Evolutionary conservation across 2,888 invertebrate species (phyloP), one percentile per base, ranked within the genome.

Genomic region (Eurytoma adleriae): DNA sequence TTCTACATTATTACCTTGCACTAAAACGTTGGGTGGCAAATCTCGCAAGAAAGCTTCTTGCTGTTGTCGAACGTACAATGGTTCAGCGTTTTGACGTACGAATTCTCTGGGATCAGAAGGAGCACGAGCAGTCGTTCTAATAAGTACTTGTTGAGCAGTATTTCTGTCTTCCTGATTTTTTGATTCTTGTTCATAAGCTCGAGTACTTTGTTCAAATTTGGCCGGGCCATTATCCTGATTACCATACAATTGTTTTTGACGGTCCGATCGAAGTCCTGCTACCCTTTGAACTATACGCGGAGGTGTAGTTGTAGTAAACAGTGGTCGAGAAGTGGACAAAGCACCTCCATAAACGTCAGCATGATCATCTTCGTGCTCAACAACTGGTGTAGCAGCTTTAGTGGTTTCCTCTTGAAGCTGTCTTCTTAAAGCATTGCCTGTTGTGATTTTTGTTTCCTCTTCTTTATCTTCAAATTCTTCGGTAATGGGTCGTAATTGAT

Each of bases 271-370:
- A 0, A 83, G 79, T 0, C 80, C 83, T 0, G 86, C 68, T 1
- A 89, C 83, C 24, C 90, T 85, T 50, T 89, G 93, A 52, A 93
- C 90, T 48, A 93, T 87, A 85, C 94, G 91, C 0, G 94, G 92
- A 30, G 94, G 91, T 10, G 92, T 92, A 0, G 94, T 93, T 0
- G 95, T 95, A 0, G 95, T 95, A 84, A 95, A 95, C 18, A 95
- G 88, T 0, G 95, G 95, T 52, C 95, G 91, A 5, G 94, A 93
- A 40, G 94, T 93, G 0, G 94, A 94, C 16, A 94, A 82, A 30
- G 94, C 93, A 54, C 93, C 93, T 52, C 94, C 94, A 83, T 95
- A 95, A 0, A 95, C 94, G 85, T 95, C 95, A 1, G 94, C 92
- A 3, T 93, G 92, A 86, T 95, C 95, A 84, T 94, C 94, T 14